These are phyloP conservation scores for Perca schrenkii DNA, from an alignment of 2,113 vertebrate genomes.

Conservation along the genomic window DNA sequence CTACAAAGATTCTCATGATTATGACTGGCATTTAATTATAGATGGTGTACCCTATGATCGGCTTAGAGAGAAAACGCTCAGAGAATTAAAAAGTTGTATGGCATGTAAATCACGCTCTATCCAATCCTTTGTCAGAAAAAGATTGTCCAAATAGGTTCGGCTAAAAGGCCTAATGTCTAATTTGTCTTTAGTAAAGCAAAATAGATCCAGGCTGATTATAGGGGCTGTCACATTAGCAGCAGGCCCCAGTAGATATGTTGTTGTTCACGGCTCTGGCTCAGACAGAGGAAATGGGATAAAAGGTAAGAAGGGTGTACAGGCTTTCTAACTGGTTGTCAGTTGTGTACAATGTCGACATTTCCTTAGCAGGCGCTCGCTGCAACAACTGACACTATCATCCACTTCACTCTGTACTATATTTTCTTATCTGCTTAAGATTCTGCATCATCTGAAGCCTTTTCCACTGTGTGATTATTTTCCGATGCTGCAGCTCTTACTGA, in stretches of 20 bases:
- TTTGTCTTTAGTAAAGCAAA: slow-evolving; percentile 52
- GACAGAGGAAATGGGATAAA: slow-evolving; percentile 33
- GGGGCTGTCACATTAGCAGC: slow-evolving; percentile 45
- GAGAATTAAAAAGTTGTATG: slow-evolving; percentile 53
- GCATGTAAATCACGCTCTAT: slow-evolving; percentile 24
- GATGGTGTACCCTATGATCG: slow-evolving; percentile 29
- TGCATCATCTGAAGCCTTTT: slow-evolving; percentile 40
- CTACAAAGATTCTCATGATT: slow-evolving; percentile 65
- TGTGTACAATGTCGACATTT: slow-evolving; percentile 13
- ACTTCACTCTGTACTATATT: slow-evolving; percentile 16
- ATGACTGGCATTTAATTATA: slow-evolving; percentile 74
- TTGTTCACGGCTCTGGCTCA: slow-evolving; percentile 8
- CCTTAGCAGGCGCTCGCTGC: not conserved
- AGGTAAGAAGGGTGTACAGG: not conserved
- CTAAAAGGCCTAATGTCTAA: slow-evolving; percentile 60
- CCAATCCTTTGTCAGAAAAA: slow-evolving; percentile 37
- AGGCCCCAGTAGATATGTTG: slow-evolving; percentile 31
- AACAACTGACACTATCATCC: slow-evolving; percentile 13
- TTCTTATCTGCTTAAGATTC: slow-evolving; percentile 46
- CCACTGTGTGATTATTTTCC: slow-evolving; percentile 2
- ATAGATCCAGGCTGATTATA: slow-evolving; percentile 51
- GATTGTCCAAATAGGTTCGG: slow-evolving; percentile 47
- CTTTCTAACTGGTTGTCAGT: slow-evolving; percentile 24
- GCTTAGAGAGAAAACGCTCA: slow-evolving; percentile 21
- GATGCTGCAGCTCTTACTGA: not conserved